phyloP scores from a whole-genome alignment of 2,113 vertebrate species.

The Shinisaurus crocodilurus region DNA sequence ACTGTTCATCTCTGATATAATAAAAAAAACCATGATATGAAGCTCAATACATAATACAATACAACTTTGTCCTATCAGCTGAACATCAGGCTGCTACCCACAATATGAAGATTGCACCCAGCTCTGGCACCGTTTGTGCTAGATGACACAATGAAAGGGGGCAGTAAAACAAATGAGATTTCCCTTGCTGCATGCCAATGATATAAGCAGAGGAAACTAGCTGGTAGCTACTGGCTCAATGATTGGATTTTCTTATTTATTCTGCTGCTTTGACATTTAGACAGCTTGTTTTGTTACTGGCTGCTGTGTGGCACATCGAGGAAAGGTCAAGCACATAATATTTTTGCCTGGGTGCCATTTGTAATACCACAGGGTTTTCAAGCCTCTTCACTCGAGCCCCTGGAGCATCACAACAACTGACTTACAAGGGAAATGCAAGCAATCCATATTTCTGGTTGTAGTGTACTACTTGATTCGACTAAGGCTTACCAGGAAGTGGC shows the following conservation, averaged over 20 bases:
- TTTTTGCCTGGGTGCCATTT: constrained; percentile 31
- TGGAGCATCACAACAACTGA: constrained; percentile 25
- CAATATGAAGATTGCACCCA: background rate
- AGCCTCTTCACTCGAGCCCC: constrained; percentile 2
- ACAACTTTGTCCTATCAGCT: background rate
- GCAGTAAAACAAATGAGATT: constrained; percentile 23
- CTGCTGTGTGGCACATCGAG: constrained; percentile 10
- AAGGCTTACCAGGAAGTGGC: background rate
- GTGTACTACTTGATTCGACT: background rate
- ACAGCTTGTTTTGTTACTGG: constrained; percentile 37
- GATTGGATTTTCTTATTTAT: constrained; percentile 33
- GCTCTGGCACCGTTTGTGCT: constrained; percentile 4
- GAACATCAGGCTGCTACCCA: background rate
- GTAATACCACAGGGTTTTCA: constrained; percentile 21
- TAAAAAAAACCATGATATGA: fast-evolving
- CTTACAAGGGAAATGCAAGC: constrained; percentile 19
- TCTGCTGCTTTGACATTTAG: constrained; percentile 50
- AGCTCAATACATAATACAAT: background rate
- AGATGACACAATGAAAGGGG: constrained; percentile 29
- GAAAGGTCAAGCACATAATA: constrained; percentile 32
- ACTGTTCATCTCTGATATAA: background rate
- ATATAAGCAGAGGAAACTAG: background rate
- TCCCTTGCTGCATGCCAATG: constrained; percentile 1
- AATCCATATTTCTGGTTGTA: fast-evolving
- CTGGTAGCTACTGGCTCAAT: constrained; percentile 29